Percentiles rank a stretch among this genome's conserved stretches.
Conservation (phyloP, 2,888 invertebrate species). For the Ochropleura leucogaster region DNA sequence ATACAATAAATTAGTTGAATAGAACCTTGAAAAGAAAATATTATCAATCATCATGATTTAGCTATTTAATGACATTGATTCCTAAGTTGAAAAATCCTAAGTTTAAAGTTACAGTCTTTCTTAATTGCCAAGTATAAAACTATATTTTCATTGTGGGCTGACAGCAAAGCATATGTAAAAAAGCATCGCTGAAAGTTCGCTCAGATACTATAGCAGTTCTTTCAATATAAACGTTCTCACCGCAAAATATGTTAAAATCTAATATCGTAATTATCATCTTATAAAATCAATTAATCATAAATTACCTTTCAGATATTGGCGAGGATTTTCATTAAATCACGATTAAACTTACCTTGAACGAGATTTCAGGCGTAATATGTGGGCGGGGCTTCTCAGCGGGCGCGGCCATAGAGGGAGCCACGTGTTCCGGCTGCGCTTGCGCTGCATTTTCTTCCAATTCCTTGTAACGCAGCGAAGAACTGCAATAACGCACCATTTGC, state of each 20-base stretch:
- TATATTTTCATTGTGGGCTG: not conserved
- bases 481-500: constrained; percentile 91
- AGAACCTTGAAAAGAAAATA: constrained; percentile 23
- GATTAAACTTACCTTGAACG: constrained; percentile 89
- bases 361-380: constrained; percentile 82
- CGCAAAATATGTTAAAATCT: constrained; percentile 4
- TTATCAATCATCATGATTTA: constrained; percentile 43
- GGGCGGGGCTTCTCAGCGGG: constrained; percentile 77
- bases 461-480: constrained; percentile 88
- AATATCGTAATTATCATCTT: constrained; percentile 5
- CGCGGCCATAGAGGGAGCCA: constrained; percentile 67
- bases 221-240: not conserved
- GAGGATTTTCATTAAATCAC: constrained; percentile 29
- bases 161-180: not conserved
- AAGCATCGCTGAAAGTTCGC: not conserved
- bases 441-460: constrained; percentile 84
- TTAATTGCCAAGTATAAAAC: not conserved
- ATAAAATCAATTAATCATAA: constrained; percentile 18
- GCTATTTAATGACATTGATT: constrained; percentile 26
- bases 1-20: constrained; percentile 29
- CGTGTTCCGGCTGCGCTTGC: constrained; percentile 73
- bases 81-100: constrained; percentile 8
- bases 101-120: not conserved
- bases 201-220: not conserved
- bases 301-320: constrained; percentile 55